These are phyloP conservation scores for Lytechinus pictus DNA, from an alignment of 35 echinoderm and acorn worm genomes.

Conservation along the genomic window DNA sequence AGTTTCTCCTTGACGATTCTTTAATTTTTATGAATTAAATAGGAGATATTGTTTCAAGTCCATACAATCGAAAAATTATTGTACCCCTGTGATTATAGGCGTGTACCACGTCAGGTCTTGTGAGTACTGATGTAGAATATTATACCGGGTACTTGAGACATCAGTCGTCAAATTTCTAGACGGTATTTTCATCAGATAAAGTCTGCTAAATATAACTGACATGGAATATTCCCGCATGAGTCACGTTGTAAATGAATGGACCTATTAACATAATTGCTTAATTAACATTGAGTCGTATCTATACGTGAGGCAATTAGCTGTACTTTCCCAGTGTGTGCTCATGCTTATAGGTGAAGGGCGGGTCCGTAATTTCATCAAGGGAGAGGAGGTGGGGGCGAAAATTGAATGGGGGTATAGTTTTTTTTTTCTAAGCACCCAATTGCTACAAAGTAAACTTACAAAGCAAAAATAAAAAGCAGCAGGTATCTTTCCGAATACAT, in stretches of 20 bases:
- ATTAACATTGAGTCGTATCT: conserved; percentile 12
- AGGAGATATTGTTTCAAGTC: no score
- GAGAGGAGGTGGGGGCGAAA: no score
- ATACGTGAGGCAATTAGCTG: not conserved
- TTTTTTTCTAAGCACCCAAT: no score
- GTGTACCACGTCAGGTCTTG: not conserved
- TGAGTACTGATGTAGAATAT: not conserved
- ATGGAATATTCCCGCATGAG: not conserved
- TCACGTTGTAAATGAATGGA: conserved; percentile 11
- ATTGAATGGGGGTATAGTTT: no score
- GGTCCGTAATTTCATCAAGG: no score
- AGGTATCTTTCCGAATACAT: no score
- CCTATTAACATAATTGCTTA: not conserved
- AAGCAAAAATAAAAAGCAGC: no score
- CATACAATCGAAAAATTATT: no score
- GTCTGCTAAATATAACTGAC: not conserved
- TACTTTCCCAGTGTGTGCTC: not conserved
- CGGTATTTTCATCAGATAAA: not conserved
- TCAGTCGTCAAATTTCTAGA: not conserved
- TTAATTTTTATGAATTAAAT: no score
- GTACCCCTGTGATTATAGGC: no score
- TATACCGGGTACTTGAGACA: not conserved
- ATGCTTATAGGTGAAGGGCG: not conserved
- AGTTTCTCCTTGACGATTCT: no score
- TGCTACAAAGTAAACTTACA: no score